Base-by-base conservation (phyloP, 1,140 invertebrate genomes). In the Tetragonula clypearis region DNA sequence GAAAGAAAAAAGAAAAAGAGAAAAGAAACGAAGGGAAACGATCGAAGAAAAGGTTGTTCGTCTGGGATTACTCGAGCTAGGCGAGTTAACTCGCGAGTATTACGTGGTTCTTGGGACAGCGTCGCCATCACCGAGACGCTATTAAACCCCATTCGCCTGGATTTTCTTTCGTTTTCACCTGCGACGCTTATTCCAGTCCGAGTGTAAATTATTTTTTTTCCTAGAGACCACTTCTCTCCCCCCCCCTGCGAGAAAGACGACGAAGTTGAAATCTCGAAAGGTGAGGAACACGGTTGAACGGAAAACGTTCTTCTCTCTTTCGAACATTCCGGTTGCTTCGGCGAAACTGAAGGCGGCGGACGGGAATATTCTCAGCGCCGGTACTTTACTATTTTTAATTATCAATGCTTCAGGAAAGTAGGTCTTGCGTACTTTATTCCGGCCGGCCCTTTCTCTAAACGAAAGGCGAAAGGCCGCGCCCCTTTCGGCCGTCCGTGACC, bases 401-500 rank as follows among this genome's bases (percentile, higher is more conserved):
- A 72, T 84, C 82, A 84, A 79, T 84, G 82, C 77, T 21, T 14
- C 19, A 15, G 68, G 49, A 84, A 84, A 84, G 56, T 84, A 84
- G 82, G 82, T 84, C 77, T 84, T 79, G 76, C 82, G 77, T 62
- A 73, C 68, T 84, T 55, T 62, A 76, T 76, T 17, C 74, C 65
- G 53, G 19, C 19, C 19, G 77, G 58, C 56, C 68, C 56, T 79
- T 84, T 79, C 68, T 79, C 60, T 2, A 35, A 83, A 66, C 55
- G 79, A 72, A 62, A 77, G 23, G 58, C 60, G 60, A 78, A 77
- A 83, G 62, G 81, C 81, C 81, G 77, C 68, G 26, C 77, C 66
- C 56, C 75, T 72, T 72, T 72, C 76, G 79, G 21, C 66, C 85
- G 85, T 86, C 85, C 85, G 73, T 86, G 85, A 86, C 85, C 85